Percentiles rank a stretch among this genome's conserved stretches.
These are phyloP conservation scores for Naja naja DNA, from an alignment of 2,113 vertebrate species.

Conservation along the genomic window DNA sequence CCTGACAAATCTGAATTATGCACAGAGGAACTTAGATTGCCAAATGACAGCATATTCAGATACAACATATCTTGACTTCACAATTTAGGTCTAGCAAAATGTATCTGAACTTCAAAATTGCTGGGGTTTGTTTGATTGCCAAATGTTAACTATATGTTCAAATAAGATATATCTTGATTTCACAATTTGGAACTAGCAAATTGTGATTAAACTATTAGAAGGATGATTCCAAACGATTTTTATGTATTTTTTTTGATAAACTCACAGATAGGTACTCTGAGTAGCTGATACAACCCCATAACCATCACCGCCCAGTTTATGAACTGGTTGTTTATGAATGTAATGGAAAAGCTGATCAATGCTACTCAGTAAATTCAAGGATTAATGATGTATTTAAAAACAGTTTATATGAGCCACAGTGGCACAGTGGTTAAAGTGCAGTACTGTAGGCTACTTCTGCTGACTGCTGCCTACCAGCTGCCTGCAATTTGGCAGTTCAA, in stretches of 20 bases:
- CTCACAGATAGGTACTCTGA: not conserved
- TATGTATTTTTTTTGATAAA: not conserved
- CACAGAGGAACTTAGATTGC: not conserved
- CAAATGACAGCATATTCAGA: not conserved
- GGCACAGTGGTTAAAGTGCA: no score
- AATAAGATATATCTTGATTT: no score
- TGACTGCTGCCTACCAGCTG: no score
- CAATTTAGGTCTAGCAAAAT: not conserved
- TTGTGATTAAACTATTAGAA: not conserved
- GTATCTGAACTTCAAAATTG: not conserved
- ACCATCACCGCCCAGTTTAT: not conserved
- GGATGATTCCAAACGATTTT: not conserved
- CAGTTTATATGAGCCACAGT: no score
- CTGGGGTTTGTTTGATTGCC: not conserved
- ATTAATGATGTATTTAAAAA: not conserved
- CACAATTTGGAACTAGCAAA: no score
- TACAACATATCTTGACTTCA: not conserved
- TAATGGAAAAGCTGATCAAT: not conserved
- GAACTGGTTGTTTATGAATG: not conserved
- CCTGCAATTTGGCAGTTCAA: no score
- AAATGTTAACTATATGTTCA: no score
- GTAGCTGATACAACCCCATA: no score
- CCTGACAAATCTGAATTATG: not conserved
- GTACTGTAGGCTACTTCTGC: no score
- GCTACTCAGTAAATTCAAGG: not conserved